Percentiles rank a stretch among this genome's conserved stretches.
These are phyloP conservation scores for Formica exsecta DNA, from an alignment of 1,140 invertebrate species.

Conservation along the genomic window DNA sequence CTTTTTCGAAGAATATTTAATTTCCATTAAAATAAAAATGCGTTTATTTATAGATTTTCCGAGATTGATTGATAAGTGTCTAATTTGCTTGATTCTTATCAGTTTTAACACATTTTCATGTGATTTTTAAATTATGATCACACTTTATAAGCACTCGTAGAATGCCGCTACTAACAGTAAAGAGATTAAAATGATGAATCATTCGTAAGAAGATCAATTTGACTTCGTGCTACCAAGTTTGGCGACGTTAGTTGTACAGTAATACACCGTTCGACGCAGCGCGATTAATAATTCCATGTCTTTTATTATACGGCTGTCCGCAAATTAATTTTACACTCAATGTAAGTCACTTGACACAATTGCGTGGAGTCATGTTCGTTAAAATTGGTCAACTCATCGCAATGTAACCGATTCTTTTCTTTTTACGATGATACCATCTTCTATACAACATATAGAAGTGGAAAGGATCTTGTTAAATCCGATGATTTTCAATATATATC, in stretches of 20 bases:
- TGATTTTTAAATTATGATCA: neutral
- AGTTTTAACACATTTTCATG: neutral
- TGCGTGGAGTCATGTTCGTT: neutral
- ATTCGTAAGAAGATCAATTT: neutral
- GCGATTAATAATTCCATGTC: slow-evolving; percentile 25
- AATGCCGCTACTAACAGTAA: slow-evolving; percentile 10
- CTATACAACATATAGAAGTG: neutral
- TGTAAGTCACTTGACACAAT: slow-evolving; percentile 11
- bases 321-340: slow-evolving; percentile 36
- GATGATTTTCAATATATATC: neutral
- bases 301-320: slow-evolving; percentile 2
- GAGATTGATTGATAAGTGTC: neutral
- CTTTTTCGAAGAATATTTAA: neutral
- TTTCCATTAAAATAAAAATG: neutral
- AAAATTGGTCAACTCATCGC: slow-evolving; percentile 6
- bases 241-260: neutral
- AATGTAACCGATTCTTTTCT: neutral
- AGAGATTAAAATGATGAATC: slow-evolving; percentile 26
- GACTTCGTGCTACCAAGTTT: neutral
- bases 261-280: neutral
- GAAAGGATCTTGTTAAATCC: neutral
- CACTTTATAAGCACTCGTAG: neutral
- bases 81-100: neutral
- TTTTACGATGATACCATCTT: neutral
- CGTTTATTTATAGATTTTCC: neutral